phyloP scores from a whole-genome alignment of 2,113 vertebrate genomes.

The Eidolon helvum region DNA sequence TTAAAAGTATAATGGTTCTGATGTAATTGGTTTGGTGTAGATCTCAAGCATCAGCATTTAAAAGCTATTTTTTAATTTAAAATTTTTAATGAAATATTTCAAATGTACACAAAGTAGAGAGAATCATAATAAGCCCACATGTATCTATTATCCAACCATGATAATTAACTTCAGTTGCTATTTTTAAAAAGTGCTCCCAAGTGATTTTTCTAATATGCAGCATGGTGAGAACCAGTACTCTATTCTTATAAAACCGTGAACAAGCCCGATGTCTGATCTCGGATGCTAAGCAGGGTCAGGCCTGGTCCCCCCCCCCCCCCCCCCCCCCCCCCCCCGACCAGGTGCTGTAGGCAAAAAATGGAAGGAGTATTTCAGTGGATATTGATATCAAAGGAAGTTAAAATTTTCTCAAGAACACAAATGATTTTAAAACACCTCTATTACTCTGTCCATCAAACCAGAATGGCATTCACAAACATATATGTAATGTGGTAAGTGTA shows the following conservation, averaged over 20 bases:
- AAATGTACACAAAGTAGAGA: neutral
- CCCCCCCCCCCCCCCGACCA: no score
- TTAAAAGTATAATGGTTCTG: neutral
- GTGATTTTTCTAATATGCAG: neutral
- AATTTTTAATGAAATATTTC: neutral
- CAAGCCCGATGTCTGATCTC: no score
- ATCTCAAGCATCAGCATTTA: neutral
- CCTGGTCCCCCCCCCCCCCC: no score
- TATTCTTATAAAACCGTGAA: neutral
- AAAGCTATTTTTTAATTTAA: neutral
- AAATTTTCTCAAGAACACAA: neutral
- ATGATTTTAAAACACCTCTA: neutral
- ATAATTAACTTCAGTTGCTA: neutral
- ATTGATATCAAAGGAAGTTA: neutral
- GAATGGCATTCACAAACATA: neutral
- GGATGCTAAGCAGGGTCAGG: no score
- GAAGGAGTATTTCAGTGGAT: neutral
- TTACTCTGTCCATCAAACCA: neutral
- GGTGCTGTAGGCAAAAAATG: no score
- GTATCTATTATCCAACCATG: neutral
- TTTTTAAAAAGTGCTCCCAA: neutral
- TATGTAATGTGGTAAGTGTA: neutral
- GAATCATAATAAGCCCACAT: neutral
- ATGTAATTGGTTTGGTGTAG: neutral
- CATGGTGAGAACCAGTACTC: neutral